A percentile compares a stretch with the other conserved stretches of the same genome.
These are phyloP conservation scores for Escarpia spicata DNA, from an alignment of 2,888 invertebrate species.

Conservation along the genomic window DNA sequence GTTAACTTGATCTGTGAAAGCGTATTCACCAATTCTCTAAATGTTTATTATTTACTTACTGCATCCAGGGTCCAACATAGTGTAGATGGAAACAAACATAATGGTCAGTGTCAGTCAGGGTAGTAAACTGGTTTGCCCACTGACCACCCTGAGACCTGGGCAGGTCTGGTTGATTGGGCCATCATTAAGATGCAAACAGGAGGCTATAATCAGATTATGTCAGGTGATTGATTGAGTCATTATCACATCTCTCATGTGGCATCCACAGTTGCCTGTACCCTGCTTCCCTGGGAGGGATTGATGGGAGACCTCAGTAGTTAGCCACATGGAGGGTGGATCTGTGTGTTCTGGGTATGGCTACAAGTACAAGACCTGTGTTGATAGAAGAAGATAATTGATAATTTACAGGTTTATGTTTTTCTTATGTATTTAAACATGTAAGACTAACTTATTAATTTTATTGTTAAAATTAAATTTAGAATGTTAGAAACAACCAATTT, in stretches of 20 bases:
- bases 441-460: background rate
- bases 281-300: background rate
- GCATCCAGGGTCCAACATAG: background rate
- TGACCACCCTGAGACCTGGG: background rate
- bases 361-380: background rate
- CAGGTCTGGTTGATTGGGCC: background rate
- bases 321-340: background rate
- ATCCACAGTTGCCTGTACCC: background rate
- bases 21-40: background rate
- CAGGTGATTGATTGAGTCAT: background rate
- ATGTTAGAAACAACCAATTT: background rate
- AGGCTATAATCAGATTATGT: background rate
- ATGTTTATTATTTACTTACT: background rate
- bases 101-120: background rate
- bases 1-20: background rate
- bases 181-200: slow-evolving; percentile 1
- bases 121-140: background rate
- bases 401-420: background rate
- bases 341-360: too few species aligned
- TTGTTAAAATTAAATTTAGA: background rate
- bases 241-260: background rate
- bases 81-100: background rate
- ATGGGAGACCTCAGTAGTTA: background rate
- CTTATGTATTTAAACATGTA: background rate
- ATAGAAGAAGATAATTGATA: background rate